Evolutionary conservation across 2,888 invertebrate genomes (phyloP), one percentile per base, ranked within the genome.

Genomic region (Meliscaeva auricollis): DNA sequence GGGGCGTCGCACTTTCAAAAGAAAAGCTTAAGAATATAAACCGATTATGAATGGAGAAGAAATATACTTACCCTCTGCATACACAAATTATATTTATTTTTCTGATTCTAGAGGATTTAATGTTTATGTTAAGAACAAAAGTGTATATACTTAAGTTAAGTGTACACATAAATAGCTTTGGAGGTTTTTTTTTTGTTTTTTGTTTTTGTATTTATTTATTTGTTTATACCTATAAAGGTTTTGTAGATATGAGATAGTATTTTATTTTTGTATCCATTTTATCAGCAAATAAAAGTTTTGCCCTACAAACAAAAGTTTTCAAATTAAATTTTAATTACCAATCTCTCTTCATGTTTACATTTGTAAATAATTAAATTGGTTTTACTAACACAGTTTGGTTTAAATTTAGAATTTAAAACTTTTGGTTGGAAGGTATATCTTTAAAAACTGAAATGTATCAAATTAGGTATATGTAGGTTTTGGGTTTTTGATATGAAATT

Each of bases 341-440:
- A 15, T 15, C 4, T 54, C n/a, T 2, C 26, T 26, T 54, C 30
- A 15, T 54, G 11, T 32, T 54, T 54, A 32, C 9, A 17, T 54
- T 54, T 54, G 30, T 54, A 54, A 54, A 54, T 54, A 54, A 17
- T 54, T 30, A 54, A 54, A 30, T 54, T 32, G 15, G 54, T 54
- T 54, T 26, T 26, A n/a, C n/a, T n/a, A n/a, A n/a, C n/a, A n/a
- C 8, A 2, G 52, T 52, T 41, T 52, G 52, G n/a, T 15, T 54
- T 1, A 15, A 30, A 54, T 1, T 54, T 52, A 30, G n/a, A 30
- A 1, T 22, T n/a, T n/a, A 4, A 26, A 26, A 26, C 2, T 2
- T 26, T 26, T 26, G 26, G 26, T 26, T 26, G 26, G 26, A 26
- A 26, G 26, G 26, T 26, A 26, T 2, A n/a, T n/a, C n/a, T n/a